Conservation (phyloP, 2,797 vertebrate genomes). For the Aulostomus chinensis region DNA sequence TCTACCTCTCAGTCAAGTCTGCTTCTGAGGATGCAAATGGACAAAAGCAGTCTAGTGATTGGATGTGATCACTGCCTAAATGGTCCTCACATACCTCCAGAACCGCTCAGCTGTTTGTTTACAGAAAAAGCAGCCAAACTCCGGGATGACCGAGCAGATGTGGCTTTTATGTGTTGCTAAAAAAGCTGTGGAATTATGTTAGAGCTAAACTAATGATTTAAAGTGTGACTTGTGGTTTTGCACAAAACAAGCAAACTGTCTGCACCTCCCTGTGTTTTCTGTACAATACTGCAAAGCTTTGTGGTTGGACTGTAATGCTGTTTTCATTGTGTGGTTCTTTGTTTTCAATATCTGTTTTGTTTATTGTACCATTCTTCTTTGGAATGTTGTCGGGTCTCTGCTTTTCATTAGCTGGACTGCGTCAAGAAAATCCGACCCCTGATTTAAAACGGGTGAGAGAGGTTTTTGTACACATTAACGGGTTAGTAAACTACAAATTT, state of each 20-base stretch:
- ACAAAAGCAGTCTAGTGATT: slow-evolving; percentile 43
- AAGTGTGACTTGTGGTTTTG: slow-evolving; percentile 51
- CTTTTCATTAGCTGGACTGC: slow-evolving; percentile 68
- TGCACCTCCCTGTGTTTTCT: slow-evolving; percentile 43
- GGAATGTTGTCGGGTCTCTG: slow-evolving; percentile 60
- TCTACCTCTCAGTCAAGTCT: slow-evolving; percentile 46
- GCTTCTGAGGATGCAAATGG: slow-evolving; percentile 49
- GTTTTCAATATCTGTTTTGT: slow-evolving; percentile 59
- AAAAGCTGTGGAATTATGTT: slow-evolving; percentile 21
- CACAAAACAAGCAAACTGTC: slow-evolving; percentile 53
- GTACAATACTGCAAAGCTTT: slow-evolving; percentile 45
- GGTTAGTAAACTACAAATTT: too few relatives aligned
- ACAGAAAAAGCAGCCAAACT: slow-evolving; percentile 10
- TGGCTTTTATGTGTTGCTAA: slow-evolving; percentile 33
- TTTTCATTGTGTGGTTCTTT: slow-evolving; percentile 65
- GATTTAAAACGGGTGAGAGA: slow-evolving; percentile 25
- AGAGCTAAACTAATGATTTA: slow-evolving; percentile 54
- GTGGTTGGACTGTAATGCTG: slow-evolving; percentile 55
- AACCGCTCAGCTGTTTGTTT: slow-evolving; percentile 2
- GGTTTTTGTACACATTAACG: too few relatives aligned
- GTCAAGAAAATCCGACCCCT: slow-evolving; percentile 37
- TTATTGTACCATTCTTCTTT: slow-evolving; percentile 49
- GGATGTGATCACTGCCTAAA: slow-evolving; percentile 47
- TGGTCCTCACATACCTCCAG: slow-evolving; percentile 15
- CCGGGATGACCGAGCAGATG: slow-evolving; percentile 29